A percentile compares a stretch with the other conserved stretches of the same genome.
Evolutionary conservation across 2,888 invertebrate genomes (phyloP).

Genomic region (Spisula subtruncata): DNA sequence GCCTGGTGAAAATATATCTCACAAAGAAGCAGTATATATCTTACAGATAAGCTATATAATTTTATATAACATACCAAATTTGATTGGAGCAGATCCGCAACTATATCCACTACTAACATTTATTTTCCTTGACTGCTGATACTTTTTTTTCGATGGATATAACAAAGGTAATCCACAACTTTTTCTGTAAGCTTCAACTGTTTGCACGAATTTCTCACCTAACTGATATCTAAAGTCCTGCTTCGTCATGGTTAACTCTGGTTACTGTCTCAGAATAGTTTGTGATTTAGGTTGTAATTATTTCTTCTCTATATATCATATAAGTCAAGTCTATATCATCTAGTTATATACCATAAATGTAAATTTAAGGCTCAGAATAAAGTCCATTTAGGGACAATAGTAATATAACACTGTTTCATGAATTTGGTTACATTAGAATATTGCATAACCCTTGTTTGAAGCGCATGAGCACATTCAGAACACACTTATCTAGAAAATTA

Average conservation of each 20-base stretch:
- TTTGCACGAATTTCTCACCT: slow-evolving; percentile 34
- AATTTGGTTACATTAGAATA: no score
- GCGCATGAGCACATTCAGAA: no score
- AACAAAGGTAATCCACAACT: slow-evolving; percentile 25
- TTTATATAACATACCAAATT: slow-evolving; percentile 16
- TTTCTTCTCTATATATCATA: not conserved
- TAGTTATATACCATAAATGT: no score
- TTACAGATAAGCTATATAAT: no score
- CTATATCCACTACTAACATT: slow-evolving; percentile 28
- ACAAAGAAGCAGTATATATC: no score
- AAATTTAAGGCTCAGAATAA: no score
- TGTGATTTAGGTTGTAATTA: not conserved
- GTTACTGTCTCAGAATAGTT: not conserved
- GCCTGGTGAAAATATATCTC: no score
- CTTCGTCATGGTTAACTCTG: not conserved
- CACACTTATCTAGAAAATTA: no score
- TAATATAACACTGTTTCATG: no score
- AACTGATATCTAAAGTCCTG: not conserved
- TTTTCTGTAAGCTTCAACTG: slow-evolving; percentile 44
- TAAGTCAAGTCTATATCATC: no score
- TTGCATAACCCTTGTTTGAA: no score
- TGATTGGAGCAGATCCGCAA: slow-evolving; percentile 21
- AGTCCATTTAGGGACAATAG: no score
- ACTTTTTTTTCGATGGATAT: slow-evolving; percentile 34
- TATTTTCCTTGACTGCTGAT: slow-evolving; percentile 27